These are phyloP conservation scores for Hydriomena furcata DNA, from an alignment of 2,888 invertebrate species.

Conservation along the genomic window DNA sequence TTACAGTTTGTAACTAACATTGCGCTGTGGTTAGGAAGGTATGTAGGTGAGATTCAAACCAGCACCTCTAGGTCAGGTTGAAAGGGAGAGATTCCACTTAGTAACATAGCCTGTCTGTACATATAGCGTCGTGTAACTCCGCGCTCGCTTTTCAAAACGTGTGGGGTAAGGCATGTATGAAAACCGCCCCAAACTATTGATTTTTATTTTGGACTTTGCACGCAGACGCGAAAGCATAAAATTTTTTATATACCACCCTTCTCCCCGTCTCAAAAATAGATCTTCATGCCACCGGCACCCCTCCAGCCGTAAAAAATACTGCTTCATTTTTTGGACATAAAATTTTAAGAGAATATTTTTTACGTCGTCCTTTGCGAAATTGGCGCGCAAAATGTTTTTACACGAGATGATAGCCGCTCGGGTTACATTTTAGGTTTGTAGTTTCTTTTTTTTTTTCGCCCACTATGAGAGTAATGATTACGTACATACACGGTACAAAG, in stretches of 20 bases:
- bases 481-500: too few species aligned
- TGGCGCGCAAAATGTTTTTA: conserved; percentile 5
- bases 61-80: too few species aligned
- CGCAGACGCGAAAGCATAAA: conserved; percentile 69
- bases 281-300: conserved; percentile 16
- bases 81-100: too few species aligned
- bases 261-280: conserved; percentile 37
- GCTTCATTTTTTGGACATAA: conserved; percentile 28
- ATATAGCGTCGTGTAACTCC: too few species aligned
- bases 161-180: conserved; percentile 21
- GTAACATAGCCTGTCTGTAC: too few species aligned
- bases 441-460: too few species aligned
- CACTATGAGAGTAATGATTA: too few species aligned
- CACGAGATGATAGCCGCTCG: not conserved
- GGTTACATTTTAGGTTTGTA: too few species aligned
- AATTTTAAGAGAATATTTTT: conserved; percentile 27
- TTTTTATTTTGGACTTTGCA: conserved; percentile 40
- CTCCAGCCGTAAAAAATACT: conserved; percentile 28
- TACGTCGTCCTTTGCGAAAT: conserved; percentile 20
- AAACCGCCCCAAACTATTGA: conserved; percentile 26
- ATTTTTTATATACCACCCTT: conserved; percentile 56
- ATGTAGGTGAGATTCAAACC: not conserved
- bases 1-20: too few species aligned
- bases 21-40: too few species aligned
- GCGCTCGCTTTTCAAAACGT: conserved; percentile 10